Evolutionary conservation across 2,888 invertebrate genomes (phyloP), one percentile per base, ranked within the genome.

Genomic region (Cantharis nigra): DNA sequence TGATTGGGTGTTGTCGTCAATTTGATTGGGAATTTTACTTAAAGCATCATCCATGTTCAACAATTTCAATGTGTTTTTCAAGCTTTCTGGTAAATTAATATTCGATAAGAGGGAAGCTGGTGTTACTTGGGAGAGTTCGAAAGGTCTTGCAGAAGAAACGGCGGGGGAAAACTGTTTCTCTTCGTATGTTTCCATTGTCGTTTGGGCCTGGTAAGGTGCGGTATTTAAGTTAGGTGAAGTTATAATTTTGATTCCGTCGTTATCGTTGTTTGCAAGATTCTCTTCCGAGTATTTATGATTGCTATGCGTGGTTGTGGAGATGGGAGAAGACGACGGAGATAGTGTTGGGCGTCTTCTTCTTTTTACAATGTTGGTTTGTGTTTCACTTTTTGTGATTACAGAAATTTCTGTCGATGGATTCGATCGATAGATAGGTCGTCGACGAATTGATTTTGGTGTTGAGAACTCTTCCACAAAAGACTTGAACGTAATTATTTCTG

Each of bases 251-350:
- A 82, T 30, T 67, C 78, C 80, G n/a, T 76, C 18, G 62, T 63
- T 69, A 9, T 4, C 5, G 11, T 67, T 11, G 63, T 26, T n/a
- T 67, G 63, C 14, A 73, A 69, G 9, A 2, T 62, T 71, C 26
- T 86, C 85, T 3, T 84, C 85, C 14, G 85, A 83, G 78, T 86
- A 86, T 81, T 84, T 86, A 78, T 87, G 87, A 81, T 87, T 88
- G 30, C 83, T 72, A 79, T 85, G 82, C 9, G 65, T 67, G n/a
- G 65, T 23, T 3, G 13, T 26, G 13, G 13, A n/a, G n/a, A 67
- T 26, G 20, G 82, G 76, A 16, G 70, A 20, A 75, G 70, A 26
- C 18, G 78, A 16, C 9, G 82, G 77, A 30, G 70, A 26, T 71
- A 73, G 23, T 18, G 78, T 28, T 62, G 75, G 75, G 11, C 69